Percentiles rank a stretch among this genome's conserved stretches.
Conservation (phyloP, 2,888 invertebrate genomes). For the Lycaena phlaeas region DNA sequence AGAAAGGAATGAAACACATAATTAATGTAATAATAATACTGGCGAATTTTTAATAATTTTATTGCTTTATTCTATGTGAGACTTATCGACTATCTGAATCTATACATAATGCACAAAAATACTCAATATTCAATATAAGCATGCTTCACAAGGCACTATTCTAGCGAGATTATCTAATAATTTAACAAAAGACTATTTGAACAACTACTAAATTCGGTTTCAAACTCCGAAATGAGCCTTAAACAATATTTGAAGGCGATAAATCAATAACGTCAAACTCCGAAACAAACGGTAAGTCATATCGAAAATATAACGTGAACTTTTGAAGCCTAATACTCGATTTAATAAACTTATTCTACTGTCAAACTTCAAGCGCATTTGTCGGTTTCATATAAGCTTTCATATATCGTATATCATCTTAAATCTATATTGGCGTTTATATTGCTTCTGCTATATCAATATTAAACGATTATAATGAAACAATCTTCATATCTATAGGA, state of each 20-base stretch:
- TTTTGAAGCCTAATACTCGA: slow-evolving; percentile 31
- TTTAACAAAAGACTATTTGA: slow-evolving; percentile 40
- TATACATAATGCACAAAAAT: slow-evolving; percentile 57
- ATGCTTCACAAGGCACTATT: slow-evolving; percentile 71
- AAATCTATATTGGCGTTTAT: slow-evolving; percentile 61
- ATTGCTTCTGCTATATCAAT: slow-evolving; percentile 43
- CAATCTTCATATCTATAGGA: slow-evolving; percentile 1
- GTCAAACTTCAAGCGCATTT: slow-evolving; percentile 10
- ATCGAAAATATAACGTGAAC: slow-evolving; percentile 26
- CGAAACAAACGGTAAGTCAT: slow-evolving; percentile 32
- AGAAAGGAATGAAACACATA: too few relatives aligned
- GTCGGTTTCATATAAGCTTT: slow-evolving; percentile 31
- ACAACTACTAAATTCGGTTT: slow-evolving; percentile 67
- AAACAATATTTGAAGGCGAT: slow-evolving; percentile 57
- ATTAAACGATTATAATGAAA: neutral
- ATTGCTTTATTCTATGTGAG: slow-evolving; percentile 19
- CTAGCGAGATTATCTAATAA: slow-evolving; percentile 59
- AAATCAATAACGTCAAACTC: slow-evolving; percentile 42
- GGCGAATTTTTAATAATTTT: slow-evolving; percentile 36
- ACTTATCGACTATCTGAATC: slow-evolving; percentile 23
- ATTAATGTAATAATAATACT: slow-evolving; percentile 36
- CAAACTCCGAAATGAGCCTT: slow-evolving; percentile 56
- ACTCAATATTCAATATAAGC: slow-evolving; percentile 46
- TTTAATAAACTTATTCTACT: slow-evolving; percentile 20
- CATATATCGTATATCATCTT: slow-evolving; percentile 35